phyloP scores from a whole-genome alignment of 2,113 vertebrate species.

The Mormyrus iriodes region DNA sequence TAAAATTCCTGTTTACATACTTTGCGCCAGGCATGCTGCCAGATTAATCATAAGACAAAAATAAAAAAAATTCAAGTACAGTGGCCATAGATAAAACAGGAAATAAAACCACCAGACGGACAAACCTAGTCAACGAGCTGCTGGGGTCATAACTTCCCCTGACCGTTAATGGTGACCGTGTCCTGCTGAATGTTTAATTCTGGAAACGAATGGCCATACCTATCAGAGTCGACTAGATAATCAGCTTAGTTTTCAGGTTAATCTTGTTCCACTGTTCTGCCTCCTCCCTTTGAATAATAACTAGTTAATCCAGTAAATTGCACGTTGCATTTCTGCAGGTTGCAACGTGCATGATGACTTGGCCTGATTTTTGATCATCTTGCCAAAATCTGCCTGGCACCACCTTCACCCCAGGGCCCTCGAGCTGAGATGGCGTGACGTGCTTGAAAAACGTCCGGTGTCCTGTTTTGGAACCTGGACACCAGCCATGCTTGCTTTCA shows the following conservation, averaged over 20 bases:
- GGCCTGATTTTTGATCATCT: neutral
- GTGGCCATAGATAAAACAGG: neutral
- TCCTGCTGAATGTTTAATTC: neutral
- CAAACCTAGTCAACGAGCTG: neutral
- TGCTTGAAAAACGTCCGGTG: slow-evolving; percentile 34
- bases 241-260: neutral
- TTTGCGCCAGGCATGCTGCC: neutral
- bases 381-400: neutral
- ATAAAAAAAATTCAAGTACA: neutral
- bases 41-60: neutral
- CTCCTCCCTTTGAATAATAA: neutral
- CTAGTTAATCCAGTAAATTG: neutral
- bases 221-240: neutral
- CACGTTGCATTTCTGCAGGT: neutral
- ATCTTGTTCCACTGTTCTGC: neutral
- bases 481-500: slow-evolving; percentile 15
- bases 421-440: neutral
- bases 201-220: neutral
- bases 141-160: neutral
- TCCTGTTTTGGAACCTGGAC: slow-evolving; percentile 55
- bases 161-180: neutral
- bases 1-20: neutral
- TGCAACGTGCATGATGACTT: neutral
- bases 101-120: neutral
- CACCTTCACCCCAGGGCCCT: neutral